Evolutionary conservation across 2,113 vertebrate genomes (phyloP).

Genomic region (Bubalus kerabau): DNA sequence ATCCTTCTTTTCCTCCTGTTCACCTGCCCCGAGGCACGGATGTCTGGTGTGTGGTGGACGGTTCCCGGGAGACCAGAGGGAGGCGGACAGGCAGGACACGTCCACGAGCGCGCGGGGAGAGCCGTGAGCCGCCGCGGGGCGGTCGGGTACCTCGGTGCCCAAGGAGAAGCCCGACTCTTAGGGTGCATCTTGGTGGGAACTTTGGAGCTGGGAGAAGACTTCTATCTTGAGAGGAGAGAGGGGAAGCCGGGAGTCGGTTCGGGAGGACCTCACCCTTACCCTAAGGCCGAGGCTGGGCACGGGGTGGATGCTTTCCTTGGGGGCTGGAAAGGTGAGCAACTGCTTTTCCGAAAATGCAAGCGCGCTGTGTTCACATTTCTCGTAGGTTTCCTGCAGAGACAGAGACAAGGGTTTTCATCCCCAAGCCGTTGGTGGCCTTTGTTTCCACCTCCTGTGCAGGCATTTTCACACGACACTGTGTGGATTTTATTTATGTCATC

Average conservation of each 20-base stretch:
- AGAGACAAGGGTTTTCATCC: not conserved
- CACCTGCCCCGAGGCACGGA: not conserved
- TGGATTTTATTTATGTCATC: not conserved
- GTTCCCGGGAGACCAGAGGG: not conserved
- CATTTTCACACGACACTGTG: not conserved
- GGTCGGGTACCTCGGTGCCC: not conserved
- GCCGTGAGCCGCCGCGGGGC: not conserved
- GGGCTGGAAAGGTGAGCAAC: not conserved
- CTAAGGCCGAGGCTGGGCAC: not conserved
- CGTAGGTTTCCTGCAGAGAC: not conserved
- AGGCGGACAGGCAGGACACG: not conserved
- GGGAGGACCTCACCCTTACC: not conserved
- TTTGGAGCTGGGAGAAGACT: not conserved
- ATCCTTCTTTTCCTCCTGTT: not conserved
- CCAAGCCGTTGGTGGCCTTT: not conserved
- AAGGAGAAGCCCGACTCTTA: rapidly evolving
- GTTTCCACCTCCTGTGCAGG: not conserved
- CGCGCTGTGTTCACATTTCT: not conserved
- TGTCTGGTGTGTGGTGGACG: not conserved
- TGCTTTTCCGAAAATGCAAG: not conserved
- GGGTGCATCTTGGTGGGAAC: not conserved
- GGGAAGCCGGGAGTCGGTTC: too few relatives aligned
- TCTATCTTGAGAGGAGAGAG: not conserved
- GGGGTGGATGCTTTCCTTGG: not conserved
- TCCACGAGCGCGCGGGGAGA: too few relatives aligned